Evolutionary conservation across 2,888 invertebrate genomes (phyloP), one percentile per base, ranked within the genome.

Genomic region (Muschampia plurimacula): DNA sequence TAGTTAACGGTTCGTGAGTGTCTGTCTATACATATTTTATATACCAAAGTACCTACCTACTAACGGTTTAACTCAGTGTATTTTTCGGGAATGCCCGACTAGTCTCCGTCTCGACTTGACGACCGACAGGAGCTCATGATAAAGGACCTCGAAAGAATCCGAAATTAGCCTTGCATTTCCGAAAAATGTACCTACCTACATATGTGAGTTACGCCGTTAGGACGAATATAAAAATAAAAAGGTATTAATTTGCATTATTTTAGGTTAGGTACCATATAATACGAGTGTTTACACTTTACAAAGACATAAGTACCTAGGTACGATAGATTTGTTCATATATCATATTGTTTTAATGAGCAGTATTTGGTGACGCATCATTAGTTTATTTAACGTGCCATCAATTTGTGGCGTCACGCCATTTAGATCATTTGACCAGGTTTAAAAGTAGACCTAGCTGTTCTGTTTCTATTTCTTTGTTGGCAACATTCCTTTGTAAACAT

Each of bases 401-500:
- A 75, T 80, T 81, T 78, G 74, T 73, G 74, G 68, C 82, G 84
- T 86, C 83, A 85, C 85, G 86, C 79, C 77, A 75, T 81, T 83
- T 77, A 78, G 81, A 82, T 82, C 80, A 81, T 80, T 81, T 86
- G 82, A 81, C 84, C 85, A 82, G 81, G 78, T 83, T 84, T 81
- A 86, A 88, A 91, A 90, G 87, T 90, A 82, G 90, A 87, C 81
- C 90, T 91, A 89, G 91, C 92, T 88, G 91, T 89, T 84, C 79
- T 79, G 80, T 80, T 77, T 80, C 76, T 74, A 84, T 86, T 86
- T 86, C 86, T 87, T 81, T 82, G 84, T 83, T 82, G 55, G 57
- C 81, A 81, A 81, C 84, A 84, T 86, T 88, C 86, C 81, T 83
- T 76, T 67, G 78, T 82, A 81, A 84, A 83, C 81, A 84, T 72